Conservation (phyloP, 2,797 vertebrate genomes). For the Rhodeus uyekii region DNA sequence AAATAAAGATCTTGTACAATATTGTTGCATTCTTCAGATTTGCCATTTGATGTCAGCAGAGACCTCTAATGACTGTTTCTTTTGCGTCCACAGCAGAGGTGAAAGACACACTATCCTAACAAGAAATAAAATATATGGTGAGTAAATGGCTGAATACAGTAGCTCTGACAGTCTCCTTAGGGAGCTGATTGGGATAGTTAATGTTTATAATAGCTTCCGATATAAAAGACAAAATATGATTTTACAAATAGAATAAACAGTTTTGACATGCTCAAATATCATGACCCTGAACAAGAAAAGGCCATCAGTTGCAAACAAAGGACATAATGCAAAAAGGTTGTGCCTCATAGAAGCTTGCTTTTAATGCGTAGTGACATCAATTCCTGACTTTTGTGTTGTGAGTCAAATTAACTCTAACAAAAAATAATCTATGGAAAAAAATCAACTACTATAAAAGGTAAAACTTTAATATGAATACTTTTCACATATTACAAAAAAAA, state of each 20-base stretch:
- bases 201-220: neutral
- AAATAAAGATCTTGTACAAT: neutral
- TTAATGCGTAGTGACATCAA: neutral
- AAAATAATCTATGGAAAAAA: neutral
- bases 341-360: neutral
- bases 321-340: constrained; percentile 27
- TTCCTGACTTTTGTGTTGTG: neutral
- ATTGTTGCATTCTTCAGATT: constrained; percentile 14
- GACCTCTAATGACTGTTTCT: neutral
- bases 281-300: constrained; percentile 20
- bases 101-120: neutral
- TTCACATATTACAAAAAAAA: neutral
- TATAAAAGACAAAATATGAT: neutral
- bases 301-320: constrained; percentile 19
- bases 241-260: neutral
- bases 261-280: constrained; percentile 28
- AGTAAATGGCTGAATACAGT: neutral
- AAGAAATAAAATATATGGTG: neutral
- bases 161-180: neutral
- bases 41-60: constrained; percentile 56
- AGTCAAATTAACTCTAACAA: neutral
- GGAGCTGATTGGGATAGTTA: neutral
- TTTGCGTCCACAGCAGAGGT: neutral
- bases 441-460: neutral
- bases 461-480: neutral